phyloP scores from a whole-genome alignment of 2,113 vertebrate species.

The Psilopsiagon aurifrons region DNA sequence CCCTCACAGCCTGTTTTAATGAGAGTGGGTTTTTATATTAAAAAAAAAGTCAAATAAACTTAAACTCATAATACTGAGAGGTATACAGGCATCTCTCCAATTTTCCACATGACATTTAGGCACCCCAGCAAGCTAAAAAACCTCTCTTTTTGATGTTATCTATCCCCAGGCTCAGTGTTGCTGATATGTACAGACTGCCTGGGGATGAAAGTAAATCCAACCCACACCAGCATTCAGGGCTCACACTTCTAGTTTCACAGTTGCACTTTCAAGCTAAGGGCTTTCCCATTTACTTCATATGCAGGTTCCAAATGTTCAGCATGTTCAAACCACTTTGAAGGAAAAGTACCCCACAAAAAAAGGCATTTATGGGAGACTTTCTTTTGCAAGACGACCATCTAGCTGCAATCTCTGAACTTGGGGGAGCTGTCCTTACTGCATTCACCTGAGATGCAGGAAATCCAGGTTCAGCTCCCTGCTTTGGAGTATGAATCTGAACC shows the following conservation, averaged over 20 bases:
- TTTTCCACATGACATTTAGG: neutral
- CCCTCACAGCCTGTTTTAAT: slow-evolving; percentile 5
- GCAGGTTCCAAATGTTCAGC: neutral
- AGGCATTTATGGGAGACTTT: neutral
- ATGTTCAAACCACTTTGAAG: neutral
- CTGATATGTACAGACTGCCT: neutral
- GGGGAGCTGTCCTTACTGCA: neutral
- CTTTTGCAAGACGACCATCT: neutral
- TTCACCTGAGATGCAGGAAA: neutral
- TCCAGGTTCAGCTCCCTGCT: neutral
- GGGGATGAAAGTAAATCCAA: neutral
- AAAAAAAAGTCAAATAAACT: neutral
- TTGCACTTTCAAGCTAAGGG: neutral
- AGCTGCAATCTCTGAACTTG: neutral
- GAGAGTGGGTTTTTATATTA: neutral
- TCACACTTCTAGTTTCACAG: neutral
- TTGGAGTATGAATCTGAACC: neutral
- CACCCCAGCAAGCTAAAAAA: neutral
- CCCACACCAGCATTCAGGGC: neutral
- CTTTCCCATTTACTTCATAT: neutral
- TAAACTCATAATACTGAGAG: neutral
- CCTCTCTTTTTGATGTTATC: neutral
- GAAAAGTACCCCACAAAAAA: neutral
- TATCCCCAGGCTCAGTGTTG: neutral
- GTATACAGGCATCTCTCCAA: neutral